A percentile compares a stretch with the other conserved stretches of the same genome.
Conservation (phyloP, 2,113 vertebrate species). For the Sapajus apella region DNA sequence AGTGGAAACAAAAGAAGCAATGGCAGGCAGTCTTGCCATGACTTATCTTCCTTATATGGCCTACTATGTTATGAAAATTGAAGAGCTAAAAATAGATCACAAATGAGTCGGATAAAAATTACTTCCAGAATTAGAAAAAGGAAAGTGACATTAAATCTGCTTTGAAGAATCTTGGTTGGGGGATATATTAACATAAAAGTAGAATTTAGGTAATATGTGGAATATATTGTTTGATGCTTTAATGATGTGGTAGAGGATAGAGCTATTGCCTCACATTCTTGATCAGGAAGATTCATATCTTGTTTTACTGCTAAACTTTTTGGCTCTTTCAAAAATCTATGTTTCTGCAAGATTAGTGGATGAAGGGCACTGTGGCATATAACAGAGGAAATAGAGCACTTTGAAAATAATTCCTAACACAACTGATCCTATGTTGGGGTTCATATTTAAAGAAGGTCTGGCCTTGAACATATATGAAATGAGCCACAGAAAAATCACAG, state of each 20-base stretch:
- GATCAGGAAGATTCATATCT: not conserved
- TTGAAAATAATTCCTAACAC: not conserved
- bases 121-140: not conserved
- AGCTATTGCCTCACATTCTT: not conserved
- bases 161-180: not conserved
- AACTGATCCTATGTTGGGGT: not conserved
- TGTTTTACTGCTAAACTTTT: not conserved
- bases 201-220: not conserved
- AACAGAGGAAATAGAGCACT: not conserved
- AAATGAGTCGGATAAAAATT: not conserved
- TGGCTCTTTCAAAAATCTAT: not conserved
- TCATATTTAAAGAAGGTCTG: not conserved
- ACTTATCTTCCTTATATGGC: not conserved
- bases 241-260: not conserved
- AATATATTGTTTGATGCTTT: not conserved
- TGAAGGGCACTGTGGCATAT: not conserved
- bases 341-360: not conserved
- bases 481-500: not conserved
- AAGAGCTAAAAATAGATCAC: not conserved
- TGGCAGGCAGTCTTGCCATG: not conserved
- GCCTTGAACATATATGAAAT: not conserved
- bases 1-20: not conserved
- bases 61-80: not conserved
- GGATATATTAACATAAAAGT: not conserved
- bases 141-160: not conserved